Evolutionary conservation across 2,888 invertebrate species (phyloP), one percentile per base, ranked within the genome.

Genomic region (Nymphalis polychloros): DNA sequence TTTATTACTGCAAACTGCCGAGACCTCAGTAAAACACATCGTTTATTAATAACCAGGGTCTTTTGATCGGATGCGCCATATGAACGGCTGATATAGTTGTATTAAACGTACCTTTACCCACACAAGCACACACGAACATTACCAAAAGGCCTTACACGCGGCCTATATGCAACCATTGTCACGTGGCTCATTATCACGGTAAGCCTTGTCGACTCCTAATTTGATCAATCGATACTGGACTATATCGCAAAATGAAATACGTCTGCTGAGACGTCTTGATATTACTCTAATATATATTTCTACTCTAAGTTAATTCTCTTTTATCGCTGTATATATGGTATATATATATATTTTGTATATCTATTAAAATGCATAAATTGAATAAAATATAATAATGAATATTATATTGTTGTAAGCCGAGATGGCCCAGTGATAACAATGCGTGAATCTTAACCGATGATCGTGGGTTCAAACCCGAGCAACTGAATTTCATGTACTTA

Each of bases 41-140:
- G 65, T 63, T 68, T 69, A 68, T 68, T 66, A 71, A 71, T 69
- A 65, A 68, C 20, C 67, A 63, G 55, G 57, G 63, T 71, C 71
- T 61, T 59, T 59, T 50, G 67, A 63, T 67, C 63, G 48, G 67
- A 67, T 70, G 59, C 52, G 63, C 61, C 23, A 55, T 61, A 63
- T 66, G 52, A 64, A 48, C 52, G 47, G 27, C 49, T 61, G 61
- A 62, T 61, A 55, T 67, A 57, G 61, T 53, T 61, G 41, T 62
- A 35, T 57, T 57, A 57, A 41, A 41, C n/a, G 41, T 41, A 13
- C 13, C 19, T 41, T 41, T 35, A 41, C 27, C 19, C 10, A 19
- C 48, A n/a, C 60, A 41, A 41, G 41, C 20, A 20, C 19, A 48
- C 55, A 50, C 53, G 52, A 23, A 41, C 55, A 49, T 7, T 49